Base-by-base conservation (phyloP, 92 coral and sea anemone genomes). In the Zoanthus gigantus region DNA sequence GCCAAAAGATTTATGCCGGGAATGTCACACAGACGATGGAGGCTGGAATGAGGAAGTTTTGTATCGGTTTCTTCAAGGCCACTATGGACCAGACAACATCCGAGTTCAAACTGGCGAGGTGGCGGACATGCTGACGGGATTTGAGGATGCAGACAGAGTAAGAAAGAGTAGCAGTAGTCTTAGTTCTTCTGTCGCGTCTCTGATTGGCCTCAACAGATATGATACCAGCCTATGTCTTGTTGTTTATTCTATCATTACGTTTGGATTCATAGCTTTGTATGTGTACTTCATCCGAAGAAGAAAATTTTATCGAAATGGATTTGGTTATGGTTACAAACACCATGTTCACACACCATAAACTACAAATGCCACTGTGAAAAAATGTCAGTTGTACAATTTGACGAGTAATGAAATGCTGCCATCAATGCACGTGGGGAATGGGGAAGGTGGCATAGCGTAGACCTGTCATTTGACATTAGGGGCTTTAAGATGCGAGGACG, bases 201-300 rank as follows among this genome's bases (percentile, higher is more conserved):
- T 52, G 85, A 88, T 97, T 67, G 95, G 98, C 71, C 83, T 97
- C 83, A 95, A 83, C 44, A 77, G 88, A 68, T 83, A 93, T 32
- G 99, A 97, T 66, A 92, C 99, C 18, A 97, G 99, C 78, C 77
- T 97, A 74, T 97, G 99, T 90, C 88, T 97, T 9, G 93, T 97
- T 76, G 91, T 97, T 8, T 97, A 97, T 65, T 89, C 96, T 4
- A 85, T 94, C 10, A 96, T 96, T 5, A 95, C 95, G 37, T 52
- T 94, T 14, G 94, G 85, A 14, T 90, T 97, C 17, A 89, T 94
- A n/a, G 95, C 94, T 72, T 54, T 95, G 90, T 97, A 97, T 82
- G 80, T 97, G 42, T 97, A 97, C 67, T 92, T 97, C 83, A 93
- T 97, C 50, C 94, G 98, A 71, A 91, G 95, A 78, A 91, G 98